These are phyloP conservation scores for Staurois parvus DNA, from an alignment of 2,797 vertebrate species.

Conservation along the genomic window DNA sequence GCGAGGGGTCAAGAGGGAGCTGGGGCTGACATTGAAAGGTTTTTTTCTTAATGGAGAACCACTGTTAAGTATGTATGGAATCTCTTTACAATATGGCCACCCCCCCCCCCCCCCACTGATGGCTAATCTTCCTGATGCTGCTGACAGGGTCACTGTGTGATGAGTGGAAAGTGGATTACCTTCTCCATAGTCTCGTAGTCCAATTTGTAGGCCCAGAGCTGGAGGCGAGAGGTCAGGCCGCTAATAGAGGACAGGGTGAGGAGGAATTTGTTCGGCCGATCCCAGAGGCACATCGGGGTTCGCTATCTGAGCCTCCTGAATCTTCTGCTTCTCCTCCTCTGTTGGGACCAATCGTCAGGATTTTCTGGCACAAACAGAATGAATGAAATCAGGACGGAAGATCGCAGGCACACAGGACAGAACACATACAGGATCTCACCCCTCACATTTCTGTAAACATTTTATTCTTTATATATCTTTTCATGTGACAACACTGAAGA, in stretches of 20 bases:
- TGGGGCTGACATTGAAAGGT: too few species aligned
- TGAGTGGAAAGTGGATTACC: slow-evolving; percentile 70
- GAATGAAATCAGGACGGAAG: not conserved
- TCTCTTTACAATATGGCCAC: too few species aligned
- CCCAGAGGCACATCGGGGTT: slow-evolving; percentile 91
- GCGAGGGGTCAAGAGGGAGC: too few species aligned
- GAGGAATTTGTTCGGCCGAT: slow-evolving; percentile 94
- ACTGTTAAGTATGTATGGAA: too few species aligned
- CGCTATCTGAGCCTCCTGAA: slow-evolving; percentile 93
- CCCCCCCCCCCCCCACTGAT: too few species aligned
- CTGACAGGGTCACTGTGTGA: too few species aligned
- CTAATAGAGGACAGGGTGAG: slow-evolving; percentile 91
- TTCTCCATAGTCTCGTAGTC: slow-evolving; percentile 95
- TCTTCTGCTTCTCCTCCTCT: slow-evolving; percentile 97
- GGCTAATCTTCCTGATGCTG: too few species aligned
- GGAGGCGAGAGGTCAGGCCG: slow-evolving; percentile 84
- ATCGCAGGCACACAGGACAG: rapidly evolving
- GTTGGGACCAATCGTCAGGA: slow-evolving; percentile 95
- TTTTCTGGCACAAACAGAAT: slow-evolving; percentile 82
- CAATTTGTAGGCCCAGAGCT: slow-evolving; percentile 97
- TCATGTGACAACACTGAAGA: too few species aligned
- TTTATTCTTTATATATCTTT: too few species aligned
- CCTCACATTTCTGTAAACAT: too few species aligned
- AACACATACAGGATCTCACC: too few species aligned
- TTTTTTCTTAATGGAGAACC: too few species aligned